Evolutionary conservation across 2,888 invertebrate species (phyloP), one percentile per base, ranked within the genome.

Genomic region (Altica lythri): DNA sequence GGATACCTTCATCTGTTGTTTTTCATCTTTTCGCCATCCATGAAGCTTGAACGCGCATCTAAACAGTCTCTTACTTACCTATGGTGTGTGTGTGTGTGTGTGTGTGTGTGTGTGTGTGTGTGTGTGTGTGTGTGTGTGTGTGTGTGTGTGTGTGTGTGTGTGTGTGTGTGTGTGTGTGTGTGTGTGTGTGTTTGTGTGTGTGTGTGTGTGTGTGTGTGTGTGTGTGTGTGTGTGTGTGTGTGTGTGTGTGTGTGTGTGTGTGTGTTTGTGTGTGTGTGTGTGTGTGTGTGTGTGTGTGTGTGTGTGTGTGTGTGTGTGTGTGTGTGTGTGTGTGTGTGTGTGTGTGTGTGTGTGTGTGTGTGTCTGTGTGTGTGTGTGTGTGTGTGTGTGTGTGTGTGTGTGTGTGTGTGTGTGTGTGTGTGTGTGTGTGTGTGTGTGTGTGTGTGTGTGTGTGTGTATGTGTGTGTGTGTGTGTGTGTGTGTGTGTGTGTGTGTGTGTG

Each of bases 381-480:
- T 25, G 43, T 43, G 43, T 43, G 43, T 25, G 43, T 43, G 43
- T 43, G 43, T 25, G 43, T 43, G 43, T 43, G 43, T 25, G 43
- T 43, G 43, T 43, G 43, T 25, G 43, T 43, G 43, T 43, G 43
- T 25, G 43, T 43, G 43, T 43, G 43, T 25, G 43, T 43, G 43
- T 43, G 43, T 25, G 43, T 43, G 43, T 43, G 43, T 43, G 43
- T 43, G 43, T 43, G 43, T 43, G 43, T 43, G 43, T 43, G 43
- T 43, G 43, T 43, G 43, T 43, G 43, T 43, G 43, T 43, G 43
- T 43, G 43, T 43, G 43, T 43, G 43, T 43, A 27, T 43, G 43
- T 43, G 43, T 43, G 43, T 43, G 43, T 43, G 43, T 43, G 43
- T 43, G 43, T 43, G 43, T 43, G 43, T 43, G 43, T 43, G 43